Percentiles rank a stretch among this genome's conserved stretches.
These are phyloP conservation scores for Mizuhopecten yessoensis DNA, from an alignment of 1,140 invertebrate genomes.

Conservation along the genomic window DNA sequence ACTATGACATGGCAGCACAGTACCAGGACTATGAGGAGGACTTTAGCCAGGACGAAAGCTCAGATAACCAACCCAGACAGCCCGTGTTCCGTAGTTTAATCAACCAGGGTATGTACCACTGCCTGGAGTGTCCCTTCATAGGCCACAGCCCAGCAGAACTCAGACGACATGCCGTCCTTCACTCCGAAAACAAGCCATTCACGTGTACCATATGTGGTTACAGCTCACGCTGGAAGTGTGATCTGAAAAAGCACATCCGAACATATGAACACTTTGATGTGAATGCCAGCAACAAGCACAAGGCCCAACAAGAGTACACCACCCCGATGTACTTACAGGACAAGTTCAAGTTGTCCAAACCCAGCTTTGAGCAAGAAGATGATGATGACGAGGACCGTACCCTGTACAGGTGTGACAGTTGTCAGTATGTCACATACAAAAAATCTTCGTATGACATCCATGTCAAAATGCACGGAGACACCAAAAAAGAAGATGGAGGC, in stretches of 20 bases:
- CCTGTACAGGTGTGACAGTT: conserved; percentile 73
- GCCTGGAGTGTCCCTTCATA: conserved; percentile 81
- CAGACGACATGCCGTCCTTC: conserved; percentile 79
- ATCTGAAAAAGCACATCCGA: conserved; percentile 82
- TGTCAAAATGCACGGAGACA: conserved; percentile 67
- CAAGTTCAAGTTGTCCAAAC: conserved; percentile 53
- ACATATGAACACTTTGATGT: conserved; percentile 77
- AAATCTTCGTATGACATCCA: conserved; percentile 71
- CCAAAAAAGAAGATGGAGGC: conserved; percentile 52
- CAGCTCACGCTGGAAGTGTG: conserved; percentile 82
- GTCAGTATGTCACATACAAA: conserved; percentile 73
- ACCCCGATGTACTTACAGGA: conserved; percentile 54
- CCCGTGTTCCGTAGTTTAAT: conserved; percentile 72
- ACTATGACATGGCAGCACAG: not conserved
- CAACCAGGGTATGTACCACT: conserved; percentile 76
- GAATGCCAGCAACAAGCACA: conserved; percentile 33
- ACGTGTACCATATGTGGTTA: conserved; percentile 81
- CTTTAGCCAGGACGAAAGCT: not conserved
- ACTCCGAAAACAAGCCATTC: conserved; percentile 82
- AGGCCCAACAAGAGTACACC: conserved; percentile 19
- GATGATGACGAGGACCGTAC: conserved; percentile 66
- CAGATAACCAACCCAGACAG: conserved; percentile 52
- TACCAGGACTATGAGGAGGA: conserved; percentile 45
- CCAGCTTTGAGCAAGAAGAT: conserved; percentile 48
- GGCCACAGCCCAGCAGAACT: conserved; percentile 81